These are phyloP conservation scores for Micoletzkya japonica DNA, from an alignment of 2,888 invertebrate species.

Conservation along the genomic window DNA sequence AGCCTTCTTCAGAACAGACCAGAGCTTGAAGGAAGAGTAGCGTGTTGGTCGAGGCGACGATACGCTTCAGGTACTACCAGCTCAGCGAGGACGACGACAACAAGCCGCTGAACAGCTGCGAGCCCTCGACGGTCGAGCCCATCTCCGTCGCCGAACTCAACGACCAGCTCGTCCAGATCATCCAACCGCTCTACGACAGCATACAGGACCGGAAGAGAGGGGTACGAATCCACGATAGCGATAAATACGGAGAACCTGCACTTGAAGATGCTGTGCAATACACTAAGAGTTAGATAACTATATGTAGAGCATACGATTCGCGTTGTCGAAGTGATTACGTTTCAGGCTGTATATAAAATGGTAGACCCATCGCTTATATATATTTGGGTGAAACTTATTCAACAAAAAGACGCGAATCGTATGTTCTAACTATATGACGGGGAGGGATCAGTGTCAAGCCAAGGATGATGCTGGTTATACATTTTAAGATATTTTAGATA, in stretches of 20 bases:
- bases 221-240: slow-evolving; percentile 45
- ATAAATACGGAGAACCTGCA: not conserved
- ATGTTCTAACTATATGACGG: too few species aligned
- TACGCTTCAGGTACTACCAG: slow-evolving; percentile 45
- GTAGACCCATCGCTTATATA: too few species aligned
- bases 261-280: too few species aligned
- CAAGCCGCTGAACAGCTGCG: slow-evolving; percentile 64
- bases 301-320: too few species aligned
- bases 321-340: too few species aligned
- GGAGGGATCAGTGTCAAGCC: too few species aligned
- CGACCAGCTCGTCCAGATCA: slow-evolving; percentile 63
- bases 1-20: not conserved
- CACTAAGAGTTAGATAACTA: too few species aligned
- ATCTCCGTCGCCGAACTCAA: slow-evolving; percentile 62
- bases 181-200: slow-evolving; percentile 64
- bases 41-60: too few species aligned
- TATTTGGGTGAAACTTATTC: not conserved
- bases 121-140: slow-evolving; percentile 52
- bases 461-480: too few species aligned
- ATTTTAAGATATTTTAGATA: not conserved
- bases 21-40: not conserved
- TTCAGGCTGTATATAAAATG: too few species aligned
- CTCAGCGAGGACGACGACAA: slow-evolving; percentile 65
- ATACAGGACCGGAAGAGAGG: slow-evolving; percentile 64
- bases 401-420: too few species aligned